These are phyloP conservation scores for Cosmia trapezina DNA, from an alignment of 2,888 invertebrate species.

Conservation along the genomic window DNA sequence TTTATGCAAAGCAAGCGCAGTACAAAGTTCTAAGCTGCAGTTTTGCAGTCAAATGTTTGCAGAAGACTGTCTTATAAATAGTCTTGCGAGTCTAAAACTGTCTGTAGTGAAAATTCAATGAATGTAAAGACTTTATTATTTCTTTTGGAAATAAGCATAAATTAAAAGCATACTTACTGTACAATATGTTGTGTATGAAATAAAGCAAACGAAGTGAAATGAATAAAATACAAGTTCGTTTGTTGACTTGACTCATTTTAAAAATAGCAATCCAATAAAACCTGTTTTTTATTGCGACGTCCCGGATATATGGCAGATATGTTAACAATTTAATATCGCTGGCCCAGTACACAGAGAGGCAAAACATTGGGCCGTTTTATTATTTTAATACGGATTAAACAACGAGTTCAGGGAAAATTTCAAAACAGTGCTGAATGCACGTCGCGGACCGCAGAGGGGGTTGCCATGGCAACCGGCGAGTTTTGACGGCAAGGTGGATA, in stretches of 20 bases:
- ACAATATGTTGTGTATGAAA: constrained; percentile 27
- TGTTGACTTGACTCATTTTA: constrained; percentile 44
- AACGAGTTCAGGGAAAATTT: constrained; percentile 81
- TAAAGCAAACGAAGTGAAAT: constrained; percentile 25
- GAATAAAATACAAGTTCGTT: constrained; percentile 43
- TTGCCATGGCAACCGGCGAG: constrained; percentile 85
- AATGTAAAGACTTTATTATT: neutral
- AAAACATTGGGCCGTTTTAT: constrained; percentile 81
- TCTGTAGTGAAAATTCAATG: neutral
- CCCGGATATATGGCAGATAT: constrained; percentile 71
- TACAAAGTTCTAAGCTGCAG: constrained; percentile 40
- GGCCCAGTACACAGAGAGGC: constrained; percentile 67
- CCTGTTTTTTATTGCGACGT: constrained; percentile 51
- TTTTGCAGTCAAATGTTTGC: constrained; percentile 35
- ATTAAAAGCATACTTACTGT: constrained; percentile 23
- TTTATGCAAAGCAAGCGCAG: constrained; percentile 39
- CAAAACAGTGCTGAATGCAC: constrained; percentile 83
- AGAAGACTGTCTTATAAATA: constrained; percentile 31
- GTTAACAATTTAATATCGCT: constrained; percentile 71
- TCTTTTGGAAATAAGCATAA: neutral
- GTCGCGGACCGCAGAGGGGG: constrained; percentile 83
- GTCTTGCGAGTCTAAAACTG: constrained; percentile 4
- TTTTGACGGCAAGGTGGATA: constrained; percentile 83
- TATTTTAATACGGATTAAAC: constrained; percentile 86
- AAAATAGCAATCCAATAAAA: constrained; percentile 62